A percentile compares a stretch with the other conserved stretches of the same genome.
These are phyloP conservation scores for Anastrepha ludens DNA, from an alignment of 1,140 invertebrate genomes.

Conservation along the genomic window DNA sequence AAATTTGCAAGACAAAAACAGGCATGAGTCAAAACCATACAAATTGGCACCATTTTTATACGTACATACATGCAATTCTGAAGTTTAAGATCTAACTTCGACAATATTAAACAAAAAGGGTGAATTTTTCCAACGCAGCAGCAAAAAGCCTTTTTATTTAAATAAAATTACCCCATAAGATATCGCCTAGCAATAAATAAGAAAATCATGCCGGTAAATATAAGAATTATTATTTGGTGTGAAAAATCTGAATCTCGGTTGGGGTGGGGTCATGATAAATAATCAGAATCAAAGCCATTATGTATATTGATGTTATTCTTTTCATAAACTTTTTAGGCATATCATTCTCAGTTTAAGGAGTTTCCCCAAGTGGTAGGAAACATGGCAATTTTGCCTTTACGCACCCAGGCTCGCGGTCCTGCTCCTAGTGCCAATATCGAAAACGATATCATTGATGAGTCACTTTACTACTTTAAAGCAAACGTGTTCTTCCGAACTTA, in stretches of 20 bases:
- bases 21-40: too few relatives aligned
- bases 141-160: too few relatives aligned
- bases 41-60: too few relatives aligned
- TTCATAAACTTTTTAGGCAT: constrained; percentile 80
- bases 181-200: not conserved
- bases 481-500: constrained; percentile 99
- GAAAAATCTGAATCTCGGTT: not conserved
- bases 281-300: not conserved
- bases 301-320: not conserved
- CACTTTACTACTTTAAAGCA: constrained; percentile 97
- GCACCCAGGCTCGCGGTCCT: constrained; percentile 91
- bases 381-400: constrained; percentile 91
- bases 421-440: constrained; percentile 84
- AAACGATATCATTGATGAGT: constrained; percentile 97
- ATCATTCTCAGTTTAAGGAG: constrained; percentile 92
- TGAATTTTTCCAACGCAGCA: too few relatives aligned
- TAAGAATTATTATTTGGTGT: not conserved
- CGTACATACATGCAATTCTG: too few relatives aligned
- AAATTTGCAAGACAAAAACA: not conserved
- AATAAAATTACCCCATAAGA: too few relatives aligned
- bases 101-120: too few relatives aligned
- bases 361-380: constrained; percentile 90
- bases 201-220: not conserved
- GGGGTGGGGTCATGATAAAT: not conserved
- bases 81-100: too few relatives aligned